Evolutionary conservation across 2,797 vertebrate genomes (phyloP).

Genomic region (Phrynocephalus forsythii): DNA sequence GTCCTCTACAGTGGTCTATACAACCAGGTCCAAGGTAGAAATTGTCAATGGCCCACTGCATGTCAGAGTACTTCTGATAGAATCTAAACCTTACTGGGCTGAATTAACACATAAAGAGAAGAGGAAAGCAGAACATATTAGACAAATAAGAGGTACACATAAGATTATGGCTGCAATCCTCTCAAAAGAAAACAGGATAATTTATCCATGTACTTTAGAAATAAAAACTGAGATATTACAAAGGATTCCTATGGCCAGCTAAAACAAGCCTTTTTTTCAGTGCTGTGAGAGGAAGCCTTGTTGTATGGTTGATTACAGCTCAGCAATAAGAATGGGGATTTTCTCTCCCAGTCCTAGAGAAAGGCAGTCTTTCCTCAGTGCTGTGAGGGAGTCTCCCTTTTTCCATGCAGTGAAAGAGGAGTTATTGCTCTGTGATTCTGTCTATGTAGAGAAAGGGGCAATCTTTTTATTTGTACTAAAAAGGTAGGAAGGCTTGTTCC

Average conservation of each 20-base stretch:
- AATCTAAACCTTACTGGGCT: constrained; percentile 95
- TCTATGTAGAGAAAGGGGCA: no score
- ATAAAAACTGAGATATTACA: not conserved
- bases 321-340: not conserved
- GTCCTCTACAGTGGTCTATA: constrained; percentile 90
- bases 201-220: not conserved
- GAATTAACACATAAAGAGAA: constrained; percentile 53
- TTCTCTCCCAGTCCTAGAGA: not conserved
- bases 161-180: not conserved
- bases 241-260: not conserved
- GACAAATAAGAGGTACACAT: not conserved
- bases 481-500: not conserved
- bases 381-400: not conserved
- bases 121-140: constrained; percentile 29
- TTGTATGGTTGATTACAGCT: no score
- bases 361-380: not conserved
- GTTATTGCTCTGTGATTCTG: no score
- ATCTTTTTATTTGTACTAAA: not conserved
- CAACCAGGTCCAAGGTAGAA: constrained; percentile 97
- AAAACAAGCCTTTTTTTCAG: not conserved
- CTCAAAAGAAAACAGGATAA: constrained; percentile 1
- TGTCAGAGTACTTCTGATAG: constrained; percentile 95
- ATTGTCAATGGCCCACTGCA: constrained; percentile 96
- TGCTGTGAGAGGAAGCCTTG: not conserved
- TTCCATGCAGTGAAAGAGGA: no score